Conservation (phyloP, 2,888 invertebrate species). For the Himalopsyche tibetana region DNA sequence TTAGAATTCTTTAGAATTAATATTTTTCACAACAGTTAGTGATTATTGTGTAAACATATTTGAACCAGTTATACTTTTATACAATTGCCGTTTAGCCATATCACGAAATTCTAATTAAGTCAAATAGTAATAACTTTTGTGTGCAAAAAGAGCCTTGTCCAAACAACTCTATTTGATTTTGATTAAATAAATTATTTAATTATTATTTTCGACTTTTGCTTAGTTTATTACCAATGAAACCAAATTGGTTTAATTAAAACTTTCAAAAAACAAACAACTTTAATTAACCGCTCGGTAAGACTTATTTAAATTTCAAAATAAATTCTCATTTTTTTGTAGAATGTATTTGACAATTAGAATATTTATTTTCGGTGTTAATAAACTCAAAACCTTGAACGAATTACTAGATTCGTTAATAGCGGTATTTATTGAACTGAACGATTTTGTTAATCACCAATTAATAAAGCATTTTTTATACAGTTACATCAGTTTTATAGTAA, state of each 20-base stretch:
- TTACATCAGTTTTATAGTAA: no score
- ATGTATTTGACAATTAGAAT: no score
- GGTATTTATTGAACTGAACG: no score
- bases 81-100: neutral
- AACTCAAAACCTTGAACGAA: no score
- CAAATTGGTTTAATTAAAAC: neutral
- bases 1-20: no score
- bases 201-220: neutral
- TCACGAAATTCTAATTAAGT: neutral
- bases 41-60: no score
- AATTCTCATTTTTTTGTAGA: no score
- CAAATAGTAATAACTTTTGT: neutral
- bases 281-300: neutral
- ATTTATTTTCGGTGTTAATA: no score
- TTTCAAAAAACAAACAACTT: neutral
- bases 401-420: no score
- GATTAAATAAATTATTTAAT: slow-evolving; percentile 1
- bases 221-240: neutral
- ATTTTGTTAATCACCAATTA: no score
- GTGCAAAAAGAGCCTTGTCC: neutral
- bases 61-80: neutral
- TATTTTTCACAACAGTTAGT: no score
- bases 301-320: neutral
- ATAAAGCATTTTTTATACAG: no score
- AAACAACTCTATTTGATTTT: neutral